Conservation (phyloP, 2,797 vertebrate species). For the Micropoecilia bifurca region DNA sequence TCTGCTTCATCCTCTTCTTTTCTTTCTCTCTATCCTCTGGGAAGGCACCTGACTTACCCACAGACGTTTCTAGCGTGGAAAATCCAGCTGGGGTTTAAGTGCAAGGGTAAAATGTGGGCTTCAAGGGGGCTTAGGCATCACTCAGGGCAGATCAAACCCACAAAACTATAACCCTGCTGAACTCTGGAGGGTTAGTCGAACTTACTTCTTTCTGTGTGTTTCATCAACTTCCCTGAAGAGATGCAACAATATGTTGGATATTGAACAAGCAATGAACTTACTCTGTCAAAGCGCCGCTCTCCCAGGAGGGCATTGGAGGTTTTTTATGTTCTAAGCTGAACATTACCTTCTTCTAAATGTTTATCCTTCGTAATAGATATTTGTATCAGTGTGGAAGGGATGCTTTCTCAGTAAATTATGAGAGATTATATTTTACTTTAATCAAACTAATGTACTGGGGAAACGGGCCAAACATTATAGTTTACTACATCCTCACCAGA, state of each 20-base stretch:
- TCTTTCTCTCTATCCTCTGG: slow-evolving; percentile 51
- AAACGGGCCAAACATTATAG: slow-evolving; percentile 41
- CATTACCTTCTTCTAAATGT: slow-evolving; percentile 47
- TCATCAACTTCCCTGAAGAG: slow-evolving; percentile 68
- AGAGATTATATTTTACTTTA: slow-evolving; percentile 59
- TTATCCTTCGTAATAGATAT: slow-evolving; percentile 69
- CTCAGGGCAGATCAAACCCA: slow-evolving; percentile 70
- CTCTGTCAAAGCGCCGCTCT: slow-evolving; percentile 71
- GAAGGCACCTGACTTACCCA: slow-evolving; percentile 70
- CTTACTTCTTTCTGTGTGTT: slow-evolving; percentile 61
- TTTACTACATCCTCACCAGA: slow-evolving; percentile 26
- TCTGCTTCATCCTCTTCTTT: slow-evolving; percentile 20
- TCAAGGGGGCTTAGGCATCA: slow-evolving; percentile 70
- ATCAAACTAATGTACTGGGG: slow-evolving; percentile 43
- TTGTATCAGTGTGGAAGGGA: slow-evolving; percentile 52
- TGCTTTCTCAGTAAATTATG: slow-evolving; percentile 55
- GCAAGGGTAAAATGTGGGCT: slow-evolving; percentile 66
- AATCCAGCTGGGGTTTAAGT: slow-evolving; percentile 72
- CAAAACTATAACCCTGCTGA: slow-evolving; percentile 50
- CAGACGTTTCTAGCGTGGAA: slow-evolving; percentile 63
- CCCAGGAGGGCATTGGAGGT: slow-evolving; percentile 47
- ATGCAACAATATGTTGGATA: slow-evolving; percentile 62
- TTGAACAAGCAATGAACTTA: slow-evolving; percentile 71
- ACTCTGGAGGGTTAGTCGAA: slow-evolving; percentile 50
- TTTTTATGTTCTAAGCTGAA: slow-evolving; percentile 58